A percentile compares a stretch with the other conserved stretches of the same genome.
Evolutionary conservation across 2,113 vertebrate genomes (phyloP).

Genomic region (Benitochromis conjunctus): DNA sequence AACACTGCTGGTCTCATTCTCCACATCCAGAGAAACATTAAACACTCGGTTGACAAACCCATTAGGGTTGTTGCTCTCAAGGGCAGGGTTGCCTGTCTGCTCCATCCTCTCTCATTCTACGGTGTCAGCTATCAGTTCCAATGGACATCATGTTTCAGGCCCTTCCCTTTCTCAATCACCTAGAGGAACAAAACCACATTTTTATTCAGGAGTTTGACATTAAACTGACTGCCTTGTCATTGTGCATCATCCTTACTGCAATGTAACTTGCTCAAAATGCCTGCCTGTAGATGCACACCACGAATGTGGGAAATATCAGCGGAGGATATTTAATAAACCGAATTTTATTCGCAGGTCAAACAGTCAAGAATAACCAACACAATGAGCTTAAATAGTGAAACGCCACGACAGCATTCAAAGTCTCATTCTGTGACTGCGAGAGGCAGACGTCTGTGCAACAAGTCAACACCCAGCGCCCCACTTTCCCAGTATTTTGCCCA

Average conservation of each 20-base stretch:
- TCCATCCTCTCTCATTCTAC: constrained; percentile 81
- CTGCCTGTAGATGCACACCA: background rate
- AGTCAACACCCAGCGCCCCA: constrained; percentile 11
- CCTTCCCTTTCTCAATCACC: constrained; percentile 39
- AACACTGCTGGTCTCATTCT: constrained; percentile 63
- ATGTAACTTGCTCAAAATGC: background rate
- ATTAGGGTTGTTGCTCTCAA: constrained; percentile 74
- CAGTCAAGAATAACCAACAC: background rate
- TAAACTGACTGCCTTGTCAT: constrained; percentile 1
- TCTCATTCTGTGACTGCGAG: background rate
- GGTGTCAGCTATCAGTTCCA: constrained; percentile 66
- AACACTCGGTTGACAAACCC: constrained; percentile 81
- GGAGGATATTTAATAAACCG: background rate
- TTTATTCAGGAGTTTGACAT: constrained; percentile 16
- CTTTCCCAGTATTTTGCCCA: constrained; percentile 7
- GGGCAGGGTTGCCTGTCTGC: constrained; percentile 55
- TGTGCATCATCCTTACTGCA: background rate
- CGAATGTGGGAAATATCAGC: background rate
- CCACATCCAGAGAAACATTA: constrained; percentile 71
- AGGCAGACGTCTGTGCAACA: background rate
- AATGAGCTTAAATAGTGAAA: background rate
- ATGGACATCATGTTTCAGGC: constrained; percentile 45
- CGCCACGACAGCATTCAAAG: background rate
- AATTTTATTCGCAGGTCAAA: background rate
- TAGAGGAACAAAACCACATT: constrained; percentile 34